phyloP scores from a whole-genome alignment of 2,797 vertebrate genomes.

The Scleropages formosus region DNA sequence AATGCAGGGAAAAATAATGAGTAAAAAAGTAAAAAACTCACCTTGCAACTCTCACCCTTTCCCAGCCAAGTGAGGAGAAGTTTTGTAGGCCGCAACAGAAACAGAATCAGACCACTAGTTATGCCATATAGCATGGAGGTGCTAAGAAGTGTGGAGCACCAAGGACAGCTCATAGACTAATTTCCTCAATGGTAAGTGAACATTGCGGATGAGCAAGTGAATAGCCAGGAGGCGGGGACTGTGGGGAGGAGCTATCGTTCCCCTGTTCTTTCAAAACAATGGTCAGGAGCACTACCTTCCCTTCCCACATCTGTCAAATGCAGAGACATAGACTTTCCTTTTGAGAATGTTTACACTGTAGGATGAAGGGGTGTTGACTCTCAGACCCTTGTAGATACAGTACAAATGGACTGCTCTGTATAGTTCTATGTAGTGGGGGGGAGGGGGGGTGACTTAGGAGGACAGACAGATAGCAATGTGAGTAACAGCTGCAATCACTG shows the following conservation, averaged over 20 bases:
- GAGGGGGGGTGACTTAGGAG: neutral
- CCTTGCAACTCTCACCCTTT: constrained; percentile 53
- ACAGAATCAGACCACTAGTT: neutral
- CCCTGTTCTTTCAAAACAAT: constrained; percentile 35
- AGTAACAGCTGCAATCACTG: neutral
- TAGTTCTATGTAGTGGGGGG: neutral
- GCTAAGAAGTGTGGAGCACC: constrained; percentile 10
- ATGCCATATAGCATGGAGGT: neutral
- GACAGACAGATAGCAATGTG: neutral
- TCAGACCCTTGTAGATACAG: constrained; percentile 38
- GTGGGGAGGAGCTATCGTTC: neutral
- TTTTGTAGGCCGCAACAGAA: too few relatives aligned
- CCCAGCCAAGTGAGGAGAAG: neutral
- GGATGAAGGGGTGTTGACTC: constrained; percentile 54
- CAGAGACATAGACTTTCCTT: constrained; percentile 8
- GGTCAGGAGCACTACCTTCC: constrained; percentile 9
- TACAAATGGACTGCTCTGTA: constrained; percentile 19
- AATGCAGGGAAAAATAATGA: too few relatives aligned
- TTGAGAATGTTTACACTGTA: constrained; percentile 15
- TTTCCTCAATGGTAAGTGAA: neutral
- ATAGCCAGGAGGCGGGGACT: constrained; percentile 19
- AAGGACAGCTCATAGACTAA: constrained; percentile 14
- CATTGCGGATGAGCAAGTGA: neutral
- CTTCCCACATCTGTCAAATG: constrained; percentile 38
- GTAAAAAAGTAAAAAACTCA: constrained; percentile 19